Conservation (phyloP, 2,113 vertebrate species). For the Cyprinodon tularosa region DNA sequence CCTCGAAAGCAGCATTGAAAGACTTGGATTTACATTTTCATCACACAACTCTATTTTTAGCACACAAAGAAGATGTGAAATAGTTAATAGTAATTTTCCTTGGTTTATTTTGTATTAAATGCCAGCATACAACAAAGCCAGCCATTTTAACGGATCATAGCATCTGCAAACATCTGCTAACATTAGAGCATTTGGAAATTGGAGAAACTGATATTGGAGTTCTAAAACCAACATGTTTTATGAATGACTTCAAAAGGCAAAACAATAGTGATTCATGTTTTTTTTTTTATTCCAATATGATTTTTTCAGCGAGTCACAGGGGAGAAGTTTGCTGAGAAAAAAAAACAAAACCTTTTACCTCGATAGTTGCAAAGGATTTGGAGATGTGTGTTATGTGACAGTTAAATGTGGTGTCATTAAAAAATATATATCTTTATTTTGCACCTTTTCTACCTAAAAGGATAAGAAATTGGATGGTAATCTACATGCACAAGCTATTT, state of each 20-base stretch:
- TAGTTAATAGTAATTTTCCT: neutral
- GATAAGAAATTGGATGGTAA: too few relatives aligned
- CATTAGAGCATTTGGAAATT: neutral
- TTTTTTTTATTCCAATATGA: neutral
- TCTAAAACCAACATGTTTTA: neutral
- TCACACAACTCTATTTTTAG: neutral
- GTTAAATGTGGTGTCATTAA: too few relatives aligned
- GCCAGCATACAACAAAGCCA: neutral
- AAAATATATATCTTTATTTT: too few relatives aligned
- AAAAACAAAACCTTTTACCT: too few relatives aligned
- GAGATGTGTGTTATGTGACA: too few relatives aligned
- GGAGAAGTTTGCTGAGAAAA: neutral
- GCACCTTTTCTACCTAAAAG: too few relatives aligned
- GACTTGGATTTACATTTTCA: neutral
- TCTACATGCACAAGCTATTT: too few relatives aligned
- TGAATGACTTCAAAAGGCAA: neutral
- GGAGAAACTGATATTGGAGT: neutral
- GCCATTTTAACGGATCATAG: neutral
- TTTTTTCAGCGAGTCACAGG: neutral
- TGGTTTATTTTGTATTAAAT: neutral
- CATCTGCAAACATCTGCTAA: neutral
- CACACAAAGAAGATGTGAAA: neutral
- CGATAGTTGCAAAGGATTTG: too few relatives aligned
- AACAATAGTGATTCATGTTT: too few relatives aligned
- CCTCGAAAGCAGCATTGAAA: neutral